A percentile compares a stretch with the other conserved stretches of the same genome.
phyloP scores from a whole-genome alignment of 2,797 vertebrate species.

The Coracias cyanogaster region DNA sequence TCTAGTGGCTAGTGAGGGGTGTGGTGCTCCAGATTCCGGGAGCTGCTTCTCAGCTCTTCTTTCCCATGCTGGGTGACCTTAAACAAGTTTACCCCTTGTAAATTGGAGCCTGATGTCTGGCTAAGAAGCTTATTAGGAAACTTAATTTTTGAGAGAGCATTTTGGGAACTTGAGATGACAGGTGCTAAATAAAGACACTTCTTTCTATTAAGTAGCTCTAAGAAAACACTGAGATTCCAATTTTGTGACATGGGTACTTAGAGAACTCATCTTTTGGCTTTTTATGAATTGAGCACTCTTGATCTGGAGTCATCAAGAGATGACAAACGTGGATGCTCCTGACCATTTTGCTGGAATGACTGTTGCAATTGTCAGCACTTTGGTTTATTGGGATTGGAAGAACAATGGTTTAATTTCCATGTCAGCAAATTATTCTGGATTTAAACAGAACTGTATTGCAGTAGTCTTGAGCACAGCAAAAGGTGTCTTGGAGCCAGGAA shows the following conservation, averaged over 20 bases:
- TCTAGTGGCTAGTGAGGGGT: slow-evolving; percentile 68
- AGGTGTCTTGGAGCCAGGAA: slow-evolving; percentile 29
- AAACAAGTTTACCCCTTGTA: slow-evolving; percentile 44
- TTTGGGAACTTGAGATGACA: slow-evolving; percentile 63
- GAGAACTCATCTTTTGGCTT: slow-evolving; percentile 18
- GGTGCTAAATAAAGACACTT: slow-evolving; percentile 66
- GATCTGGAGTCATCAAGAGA: neutral
- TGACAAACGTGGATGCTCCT: neutral
- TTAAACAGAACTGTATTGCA: neutral
- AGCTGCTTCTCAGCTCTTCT: slow-evolving; percentile 57
- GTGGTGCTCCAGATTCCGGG: slow-evolving; percentile 59
- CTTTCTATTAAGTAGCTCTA: slow-evolving; percentile 59
- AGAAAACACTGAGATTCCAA: slow-evolving; percentile 48
- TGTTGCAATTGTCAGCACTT: slow-evolving; percentile 30
- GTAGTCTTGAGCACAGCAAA: neutral
- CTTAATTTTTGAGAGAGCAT: slow-evolving; percentile 53
- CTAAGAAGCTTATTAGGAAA: slow-evolving; percentile 49
- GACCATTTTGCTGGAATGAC: neutral
- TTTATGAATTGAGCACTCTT: slow-evolving; percentile 38
- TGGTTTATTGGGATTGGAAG: slow-evolving; percentile 4
- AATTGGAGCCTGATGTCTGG: slow-evolving; percentile 54
- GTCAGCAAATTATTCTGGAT: slow-evolving; percentile 36
- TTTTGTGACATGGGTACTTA: neutral
- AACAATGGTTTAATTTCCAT: slow-evolving; percentile 43
- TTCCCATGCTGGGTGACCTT: slow-evolving; percentile 68